Base-by-base conservation (phyloP, 2,797 vertebrate species). In the Neopelma chrysocephalum region DNA sequence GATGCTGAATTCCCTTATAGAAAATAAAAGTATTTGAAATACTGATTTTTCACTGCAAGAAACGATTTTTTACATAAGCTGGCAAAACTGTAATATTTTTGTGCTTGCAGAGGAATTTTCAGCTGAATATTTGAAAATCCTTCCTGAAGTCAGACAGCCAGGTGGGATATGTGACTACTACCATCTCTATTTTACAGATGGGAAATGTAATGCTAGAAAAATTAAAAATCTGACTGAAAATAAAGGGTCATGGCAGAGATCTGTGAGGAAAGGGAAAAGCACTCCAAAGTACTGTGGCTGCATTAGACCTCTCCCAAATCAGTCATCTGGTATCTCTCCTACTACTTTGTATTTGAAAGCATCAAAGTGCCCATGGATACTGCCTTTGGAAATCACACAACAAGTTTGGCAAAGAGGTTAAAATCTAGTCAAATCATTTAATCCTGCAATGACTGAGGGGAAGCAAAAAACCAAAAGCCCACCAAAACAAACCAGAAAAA, bases 101-200 rank as follows among this genome's bases (percentile, higher is more conserved):
- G 51, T 89, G 64, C 66, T 93, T 93, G 72, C 34, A 89, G 58
- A 91, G 80, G 40, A 92, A 80, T 70, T 92, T 92, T 91, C 53
- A 89, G 34, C 23, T 71, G n/a, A 86, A 87, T 62, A 66, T 70
- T 58, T 42, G n/a, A 88, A 94, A 96, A 93, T 38, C 47, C 36
- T 73, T 91, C 84, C 83, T 84, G 42, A 82, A 91, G 66, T 79
- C 80, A 84, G 53, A 11, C 16, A 88, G 70, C 5, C 66, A 87
- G 70, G 88, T 77, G 60, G 47, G 56, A 81, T 62, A 86, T 7
- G 31, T 38, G 48, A 89, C 86, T 94, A 94, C 57, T 87, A 92
- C 32, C 56, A 86, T 50, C 48, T 84, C 85, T 68, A 16, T 48
- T 94, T 82, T 84, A 82, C 70, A 95, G 60, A 87, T 47, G 68